phyloP scores from a whole-genome alignment of 2,113 vertebrate genomes.

The Amblyornis subalaris region DNA sequence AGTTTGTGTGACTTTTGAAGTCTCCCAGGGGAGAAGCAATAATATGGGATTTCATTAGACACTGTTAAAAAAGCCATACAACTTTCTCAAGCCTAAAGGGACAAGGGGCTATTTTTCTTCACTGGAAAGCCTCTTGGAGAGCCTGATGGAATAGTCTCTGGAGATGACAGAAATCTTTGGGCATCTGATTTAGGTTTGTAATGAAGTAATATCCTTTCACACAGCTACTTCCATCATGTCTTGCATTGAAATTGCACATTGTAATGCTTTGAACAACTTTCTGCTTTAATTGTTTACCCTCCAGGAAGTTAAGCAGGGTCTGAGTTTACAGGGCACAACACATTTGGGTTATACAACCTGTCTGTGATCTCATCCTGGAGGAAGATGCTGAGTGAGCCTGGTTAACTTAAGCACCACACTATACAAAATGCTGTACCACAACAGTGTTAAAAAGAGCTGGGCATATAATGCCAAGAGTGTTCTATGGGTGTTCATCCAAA shows the following conservation, averaged over 20 bases:
- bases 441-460: not conserved
- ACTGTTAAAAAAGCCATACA: slow-evolving; percentile 10
- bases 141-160: not conserved
- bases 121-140: not conserved
- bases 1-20: slow-evolving; percentile 35
- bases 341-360: not conserved
- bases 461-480: not conserved
- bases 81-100: not conserved
- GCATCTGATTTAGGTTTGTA: slow-evolving; percentile 31
- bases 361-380: not conserved
- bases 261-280: not conserved
- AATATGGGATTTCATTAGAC: slow-evolving; percentile 28
- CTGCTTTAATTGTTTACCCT: not conserved
- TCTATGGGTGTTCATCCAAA: not conserved
- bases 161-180: not conserved
- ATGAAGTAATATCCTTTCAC: slow-evolving; percentile 19
- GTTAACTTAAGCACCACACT: not conserved
- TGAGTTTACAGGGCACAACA: not conserved
- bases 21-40: slow-evolving; percentile 17
- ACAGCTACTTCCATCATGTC: not conserved
- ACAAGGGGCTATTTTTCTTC: not conserved
- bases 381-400: not conserved
- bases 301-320: not conserved
- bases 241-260: not conserved
- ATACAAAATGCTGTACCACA: not conserved